phyloP scores from a whole-genome alignment of 35 echinoderm and acorn worm species.

The Ophiothrix spiculata region DNA sequence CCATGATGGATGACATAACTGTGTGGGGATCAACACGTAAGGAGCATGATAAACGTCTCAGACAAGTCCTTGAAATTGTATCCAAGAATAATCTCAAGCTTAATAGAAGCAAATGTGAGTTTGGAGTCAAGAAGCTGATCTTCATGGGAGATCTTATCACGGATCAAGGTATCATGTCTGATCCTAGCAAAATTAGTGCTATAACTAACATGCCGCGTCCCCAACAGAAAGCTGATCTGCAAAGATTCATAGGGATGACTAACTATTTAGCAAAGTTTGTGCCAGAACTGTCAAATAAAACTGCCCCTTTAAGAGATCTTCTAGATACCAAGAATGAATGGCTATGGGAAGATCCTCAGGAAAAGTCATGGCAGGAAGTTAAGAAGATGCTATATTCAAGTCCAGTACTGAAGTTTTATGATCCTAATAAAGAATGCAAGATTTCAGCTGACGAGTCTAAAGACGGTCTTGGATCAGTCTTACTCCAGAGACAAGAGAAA shows the following conservation, averaged over 20 bases:
- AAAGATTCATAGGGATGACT: slow-evolving; percentile 60
- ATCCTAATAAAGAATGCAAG: slow-evolving; percentile 35
- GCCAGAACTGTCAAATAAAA: slow-evolving; percentile 48
- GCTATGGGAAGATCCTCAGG: slow-evolving; percentile 49
- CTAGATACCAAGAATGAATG: slow-evolving; percentile 54
- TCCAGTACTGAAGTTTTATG: slow-evolving; percentile 41
- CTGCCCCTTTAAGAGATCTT: slow-evolving; percentile 43
- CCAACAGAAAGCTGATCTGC: slow-evolving; percentile 21
- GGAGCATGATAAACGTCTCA: slow-evolving; percentile 46
- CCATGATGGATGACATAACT: slow-evolving; percentile 53
- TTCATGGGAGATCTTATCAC: slow-evolving; percentile 22
- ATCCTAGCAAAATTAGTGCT: slow-evolving; percentile 39
- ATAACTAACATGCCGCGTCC: slow-evolving; percentile 12
- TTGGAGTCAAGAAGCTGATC: slow-evolving; percentile 14
- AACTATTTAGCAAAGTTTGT: slow-evolving; percentile 68
- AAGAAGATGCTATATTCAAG: slow-evolving; percentile 19
- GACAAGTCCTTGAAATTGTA: slow-evolving; percentile 34
- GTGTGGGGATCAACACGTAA: slow-evolving; percentile 39
- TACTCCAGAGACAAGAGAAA: slow-evolving; percentile 40
- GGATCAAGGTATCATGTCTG: slow-evolving; percentile 29
- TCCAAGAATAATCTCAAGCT: slow-evolving; percentile 32
- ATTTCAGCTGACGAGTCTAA: slow-evolving; percentile 37
- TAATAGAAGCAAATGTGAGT: slow-evolving; percentile 36
- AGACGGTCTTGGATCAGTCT: slow-evolving; percentile 38
- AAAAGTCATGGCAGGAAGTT: slow-evolving; percentile 18